Percentiles rank a stretch among this genome's conserved stretches.
Conservation (phyloP, 2,113 vertebrate species). For the Dasyornis broadbenti region DNA sequence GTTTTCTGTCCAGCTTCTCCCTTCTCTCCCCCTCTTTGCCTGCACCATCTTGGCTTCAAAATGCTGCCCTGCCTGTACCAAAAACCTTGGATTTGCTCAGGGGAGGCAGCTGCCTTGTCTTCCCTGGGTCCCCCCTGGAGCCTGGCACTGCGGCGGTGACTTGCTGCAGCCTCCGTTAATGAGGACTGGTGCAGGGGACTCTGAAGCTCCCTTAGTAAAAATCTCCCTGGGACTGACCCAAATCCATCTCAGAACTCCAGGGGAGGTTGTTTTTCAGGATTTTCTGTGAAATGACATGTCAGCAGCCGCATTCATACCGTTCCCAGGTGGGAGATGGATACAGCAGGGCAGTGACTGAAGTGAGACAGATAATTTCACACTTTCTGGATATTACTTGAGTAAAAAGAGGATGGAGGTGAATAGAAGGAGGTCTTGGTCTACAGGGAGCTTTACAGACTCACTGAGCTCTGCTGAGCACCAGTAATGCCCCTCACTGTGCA, state of each 20-base stretch:
- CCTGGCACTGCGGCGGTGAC: rapidly evolving
- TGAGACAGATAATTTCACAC: background rate
- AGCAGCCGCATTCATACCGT: rapidly evolving
- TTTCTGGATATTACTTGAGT: background rate
- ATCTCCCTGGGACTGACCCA: conserved; percentile 31
- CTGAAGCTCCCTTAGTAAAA: background rate
- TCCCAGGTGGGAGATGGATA: background rate
- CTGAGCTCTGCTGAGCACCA: background rate
- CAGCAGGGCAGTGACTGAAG: rapidly evolving
- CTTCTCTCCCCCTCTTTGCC: background rate
- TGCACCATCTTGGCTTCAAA: background rate
- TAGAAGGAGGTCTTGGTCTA: background rate
- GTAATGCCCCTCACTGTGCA: background rate
- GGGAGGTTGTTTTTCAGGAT: background rate
- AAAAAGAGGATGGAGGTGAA: background rate
- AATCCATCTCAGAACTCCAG: conserved; percentile 1
- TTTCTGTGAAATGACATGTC: background rate
- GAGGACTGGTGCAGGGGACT: background rate
- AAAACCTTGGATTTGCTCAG: rapidly evolving
- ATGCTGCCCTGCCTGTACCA: background rate
- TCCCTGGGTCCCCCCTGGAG: rapidly evolving
- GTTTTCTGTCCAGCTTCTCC: background rate
- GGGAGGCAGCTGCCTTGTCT: background rate
- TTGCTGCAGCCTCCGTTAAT: background rate
- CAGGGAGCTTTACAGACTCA: background rate